Evolutionary conservation across 2,113 vertebrate species (phyloP).

Genomic region (Galemys pyrenaicus): DNA sequence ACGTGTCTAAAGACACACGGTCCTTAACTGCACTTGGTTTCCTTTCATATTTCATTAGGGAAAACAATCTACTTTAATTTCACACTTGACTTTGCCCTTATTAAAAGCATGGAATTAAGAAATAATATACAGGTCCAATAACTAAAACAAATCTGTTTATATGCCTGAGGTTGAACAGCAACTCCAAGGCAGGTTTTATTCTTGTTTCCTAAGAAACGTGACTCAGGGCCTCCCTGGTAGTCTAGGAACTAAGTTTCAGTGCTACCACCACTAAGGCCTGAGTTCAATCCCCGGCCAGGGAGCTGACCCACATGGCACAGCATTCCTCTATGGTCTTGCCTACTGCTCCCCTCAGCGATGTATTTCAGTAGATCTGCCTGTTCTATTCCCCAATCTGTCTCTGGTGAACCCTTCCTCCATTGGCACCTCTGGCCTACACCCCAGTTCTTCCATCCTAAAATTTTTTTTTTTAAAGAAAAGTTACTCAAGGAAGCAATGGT

Average conservation of each 20-base stretch:
- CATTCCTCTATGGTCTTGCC: too few relatives aligned
- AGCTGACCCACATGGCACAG: too few relatives aligned
- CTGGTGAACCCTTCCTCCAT: too few relatives aligned
- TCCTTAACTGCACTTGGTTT: not conserved
- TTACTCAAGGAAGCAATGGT: not conserved
- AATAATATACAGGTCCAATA: not conserved
- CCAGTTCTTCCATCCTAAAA: too few relatives aligned
- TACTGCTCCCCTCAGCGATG: too few relatives aligned
- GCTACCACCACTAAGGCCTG: too few relatives aligned
- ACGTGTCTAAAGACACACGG: rapidly evolving
- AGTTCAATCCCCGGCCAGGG: too few relatives aligned
- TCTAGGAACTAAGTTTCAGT: too few relatives aligned
- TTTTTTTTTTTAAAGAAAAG: not conserved
- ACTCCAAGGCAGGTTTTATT: not conserved
- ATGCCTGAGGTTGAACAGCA: not conserved
- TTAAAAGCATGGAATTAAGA: not conserved
- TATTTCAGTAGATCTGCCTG: too few relatives aligned
- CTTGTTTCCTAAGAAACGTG: not conserved
- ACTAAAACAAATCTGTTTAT: not conserved
- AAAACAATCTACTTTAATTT: not conserved
- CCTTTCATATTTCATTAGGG: not conserved
- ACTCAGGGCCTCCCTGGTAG: too few relatives aligned
- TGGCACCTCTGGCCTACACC: too few relatives aligned
- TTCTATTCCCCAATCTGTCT: too few relatives aligned
- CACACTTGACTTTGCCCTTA: not conserved